Conservation (phyloP, 2,888 invertebrate genomes). For the Drosophila seclusa region DNA sequence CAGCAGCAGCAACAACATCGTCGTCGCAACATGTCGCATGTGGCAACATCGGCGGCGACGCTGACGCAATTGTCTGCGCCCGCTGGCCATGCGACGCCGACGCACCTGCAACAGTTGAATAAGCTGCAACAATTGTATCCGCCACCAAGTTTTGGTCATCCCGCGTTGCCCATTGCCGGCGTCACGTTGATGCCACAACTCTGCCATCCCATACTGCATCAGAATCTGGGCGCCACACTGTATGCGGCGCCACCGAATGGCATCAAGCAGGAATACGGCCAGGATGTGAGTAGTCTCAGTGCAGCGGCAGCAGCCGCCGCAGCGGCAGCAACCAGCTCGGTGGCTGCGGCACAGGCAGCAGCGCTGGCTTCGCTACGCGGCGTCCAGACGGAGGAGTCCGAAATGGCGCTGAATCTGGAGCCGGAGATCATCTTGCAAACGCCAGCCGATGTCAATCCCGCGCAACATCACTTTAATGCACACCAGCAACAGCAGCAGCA, state of each 20-base stretch:
- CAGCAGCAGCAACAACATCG: conserved; percentile 59
- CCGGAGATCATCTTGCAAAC: conserved; percentile 82
- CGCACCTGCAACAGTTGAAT: conserved; percentile 80
- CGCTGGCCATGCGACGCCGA: conserved; percentile 57
- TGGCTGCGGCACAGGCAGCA: conserved; percentile 70
- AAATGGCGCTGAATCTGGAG: conserved; percentile 79
- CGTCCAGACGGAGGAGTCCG: conserved; percentile 67
- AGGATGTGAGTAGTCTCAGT: conserved; percentile 61
- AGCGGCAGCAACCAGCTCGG: conserved; percentile 49
- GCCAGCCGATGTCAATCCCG: conserved; percentile 77
- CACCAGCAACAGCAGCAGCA: conserved; percentile 69
- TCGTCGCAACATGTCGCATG: conserved; percentile 55
- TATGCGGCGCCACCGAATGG: conserved; percentile 80
- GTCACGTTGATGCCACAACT: conserved; percentile 82
- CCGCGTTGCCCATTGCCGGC: conserved; percentile 81
- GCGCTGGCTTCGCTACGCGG: conserved; percentile 66
- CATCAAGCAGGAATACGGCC: conserved; percentile 81
- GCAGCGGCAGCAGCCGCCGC: conserved; percentile 44
- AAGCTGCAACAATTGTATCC: conserved; percentile 79
- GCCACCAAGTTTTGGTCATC: conserved; percentile 81
- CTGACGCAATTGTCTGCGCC: conserved; percentile 58
- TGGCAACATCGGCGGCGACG: conserved; percentile 56
- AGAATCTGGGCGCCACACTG: conserved; percentile 79
- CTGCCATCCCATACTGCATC: conserved; percentile 82
- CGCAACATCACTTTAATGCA: conserved; percentile 74